phyloP scores from a whole-genome alignment of 2,888 invertebrate genomes.

The Drosophila neonasuta region DNA sequence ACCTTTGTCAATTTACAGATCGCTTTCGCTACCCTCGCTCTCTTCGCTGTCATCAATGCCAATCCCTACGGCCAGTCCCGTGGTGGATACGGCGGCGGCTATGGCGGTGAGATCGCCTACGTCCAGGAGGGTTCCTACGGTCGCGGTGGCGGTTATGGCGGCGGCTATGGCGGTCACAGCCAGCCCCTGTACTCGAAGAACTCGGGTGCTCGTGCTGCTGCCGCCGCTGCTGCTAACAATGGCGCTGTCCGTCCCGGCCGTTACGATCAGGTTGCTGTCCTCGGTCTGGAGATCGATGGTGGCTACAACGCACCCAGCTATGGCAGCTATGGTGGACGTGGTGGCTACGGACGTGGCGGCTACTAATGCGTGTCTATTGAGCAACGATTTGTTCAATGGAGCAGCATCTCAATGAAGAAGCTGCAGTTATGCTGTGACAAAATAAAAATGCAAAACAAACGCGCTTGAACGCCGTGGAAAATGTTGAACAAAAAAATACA shows the following conservation, averaged over 20 bases:
- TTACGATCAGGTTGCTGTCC: conserved; percentile 47
- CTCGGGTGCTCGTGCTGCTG: conserved; percentile 46
- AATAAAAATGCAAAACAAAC: conserved; percentile 29
- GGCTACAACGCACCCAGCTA: conserved; percentile 28
- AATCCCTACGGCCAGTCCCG: conserved; percentile 37
- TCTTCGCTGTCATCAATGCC: conserved; percentile 58
- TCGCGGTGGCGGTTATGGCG: conserved; percentile 9
- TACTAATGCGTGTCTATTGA: conserved; percentile 50
- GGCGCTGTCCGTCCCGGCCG: conserved; percentile 46
- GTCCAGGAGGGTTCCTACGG: conserved; percentile 29
- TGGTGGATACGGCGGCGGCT: conserved; percentile 35
- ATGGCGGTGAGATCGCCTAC: conserved; percentile 45
- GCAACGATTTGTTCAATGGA: conserved; percentile 27
- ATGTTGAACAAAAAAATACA: conserved; percentile 61
- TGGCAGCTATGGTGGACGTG: conserved; percentile 16
- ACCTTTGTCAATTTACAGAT: conserved; percentile 43
- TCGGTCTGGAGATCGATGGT: conserved; percentile 47
- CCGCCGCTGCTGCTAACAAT: conserved; percentile 60
- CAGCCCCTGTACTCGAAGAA: conserved; percentile 33
- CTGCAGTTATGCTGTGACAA: conserved; percentile 39
- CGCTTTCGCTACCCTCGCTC: conserved; percentile 56
- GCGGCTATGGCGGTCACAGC: conserved; percentile 14
- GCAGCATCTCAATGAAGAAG: conserved; percentile 15
- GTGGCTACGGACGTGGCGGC: conserved; percentile 31
- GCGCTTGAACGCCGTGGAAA: conserved; percentile 41